A percentile compares a stretch with the other conserved stretches of the same genome.
phyloP scores from a whole-genome alignment of 2,888 invertebrate species.

The Hemaris fuciformis region DNA sequence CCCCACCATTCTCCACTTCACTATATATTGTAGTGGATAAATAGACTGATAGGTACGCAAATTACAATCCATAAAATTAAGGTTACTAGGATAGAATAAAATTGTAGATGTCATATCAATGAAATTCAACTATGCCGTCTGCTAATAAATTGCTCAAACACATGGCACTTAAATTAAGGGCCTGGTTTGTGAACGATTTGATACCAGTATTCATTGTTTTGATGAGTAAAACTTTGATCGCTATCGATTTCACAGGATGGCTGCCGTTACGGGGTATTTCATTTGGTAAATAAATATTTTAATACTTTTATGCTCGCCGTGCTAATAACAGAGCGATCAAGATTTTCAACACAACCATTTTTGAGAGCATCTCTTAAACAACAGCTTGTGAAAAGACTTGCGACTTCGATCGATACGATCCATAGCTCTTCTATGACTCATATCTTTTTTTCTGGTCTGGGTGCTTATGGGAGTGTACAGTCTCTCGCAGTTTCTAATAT shows the following conservation, averaged over 20 bases:
- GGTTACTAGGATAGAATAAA: too few species aligned
- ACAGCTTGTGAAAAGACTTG: too few species aligned
- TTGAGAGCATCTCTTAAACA: not conserved
- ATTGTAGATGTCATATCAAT: not conserved
- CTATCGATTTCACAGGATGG: conserved; percentile 14
- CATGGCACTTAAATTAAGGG: not conserved
- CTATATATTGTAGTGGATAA: too few species aligned
- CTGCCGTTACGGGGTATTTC: not conserved
- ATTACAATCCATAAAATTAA: too few species aligned
- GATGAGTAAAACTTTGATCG: conserved; percentile 13
- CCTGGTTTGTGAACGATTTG: conserved; percentile 1
- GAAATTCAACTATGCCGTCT: not conserved
- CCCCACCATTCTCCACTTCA: too few species aligned
- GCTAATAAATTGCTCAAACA: not conserved
- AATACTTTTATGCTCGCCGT: not conserved
- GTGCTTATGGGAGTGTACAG: too few species aligned
- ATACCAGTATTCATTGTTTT: conserved; percentile 8
- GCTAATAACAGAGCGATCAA: too few species aligned
- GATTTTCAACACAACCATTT: not conserved
- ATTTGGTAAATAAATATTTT: not conserved
- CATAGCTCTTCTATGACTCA: too few species aligned
- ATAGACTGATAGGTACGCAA: too few species aligned
- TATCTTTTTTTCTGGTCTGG: too few species aligned
- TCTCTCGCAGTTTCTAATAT: too few species aligned
- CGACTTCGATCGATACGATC: too few species aligned